Evolutionary conservation across 2,113 vertebrate species (phyloP).

Genomic region (Gallinago paraguaiae): DNA sequence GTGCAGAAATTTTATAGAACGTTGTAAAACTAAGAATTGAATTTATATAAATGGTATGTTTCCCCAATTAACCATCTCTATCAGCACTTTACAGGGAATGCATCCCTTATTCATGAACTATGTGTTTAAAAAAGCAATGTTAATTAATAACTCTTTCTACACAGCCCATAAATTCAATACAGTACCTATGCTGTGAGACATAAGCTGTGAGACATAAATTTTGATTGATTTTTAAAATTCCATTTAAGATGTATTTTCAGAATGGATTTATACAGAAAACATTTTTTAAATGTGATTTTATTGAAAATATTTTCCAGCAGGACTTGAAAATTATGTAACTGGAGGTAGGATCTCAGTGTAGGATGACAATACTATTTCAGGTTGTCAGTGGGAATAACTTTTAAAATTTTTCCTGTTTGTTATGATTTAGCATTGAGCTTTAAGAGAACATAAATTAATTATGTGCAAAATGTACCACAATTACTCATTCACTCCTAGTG

Average conservation of each 20-base stretch:
- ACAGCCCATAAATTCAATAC: constrained; percentile 31
- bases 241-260: constrained; percentile 22
- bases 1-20: not conserved
- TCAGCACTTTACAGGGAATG: not conserved
- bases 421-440: constrained; percentile 32
- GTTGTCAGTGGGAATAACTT: constrained; percentile 10
- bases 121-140: constrained; percentile 35
- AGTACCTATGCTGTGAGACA: constrained; percentile 25
- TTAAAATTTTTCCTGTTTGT: not conserved
- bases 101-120: constrained; percentile 48
- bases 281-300: constrained; percentile 48
- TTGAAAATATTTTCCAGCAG: constrained; percentile 37
- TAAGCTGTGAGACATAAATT: constrained; percentile 50
- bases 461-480: not conserved
- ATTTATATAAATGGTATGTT: not conserved
- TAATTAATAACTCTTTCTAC: constrained; percentile 58
- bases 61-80: not conserved
- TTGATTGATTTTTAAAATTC: constrained; percentile 60
- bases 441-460: not conserved
- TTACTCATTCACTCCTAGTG: not conserved
- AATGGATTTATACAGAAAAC: constrained; percentile 30
- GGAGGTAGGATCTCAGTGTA: constrained; percentile 14
- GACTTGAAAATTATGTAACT: constrained; percentile 9
- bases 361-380: constrained; percentile 52
- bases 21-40: not conserved